A percentile compares a stretch with the other conserved stretches of the same genome.
phyloP scores from a whole-genome alignment of 1,140 invertebrate species.

The Heterodera schachtii region DNA sequence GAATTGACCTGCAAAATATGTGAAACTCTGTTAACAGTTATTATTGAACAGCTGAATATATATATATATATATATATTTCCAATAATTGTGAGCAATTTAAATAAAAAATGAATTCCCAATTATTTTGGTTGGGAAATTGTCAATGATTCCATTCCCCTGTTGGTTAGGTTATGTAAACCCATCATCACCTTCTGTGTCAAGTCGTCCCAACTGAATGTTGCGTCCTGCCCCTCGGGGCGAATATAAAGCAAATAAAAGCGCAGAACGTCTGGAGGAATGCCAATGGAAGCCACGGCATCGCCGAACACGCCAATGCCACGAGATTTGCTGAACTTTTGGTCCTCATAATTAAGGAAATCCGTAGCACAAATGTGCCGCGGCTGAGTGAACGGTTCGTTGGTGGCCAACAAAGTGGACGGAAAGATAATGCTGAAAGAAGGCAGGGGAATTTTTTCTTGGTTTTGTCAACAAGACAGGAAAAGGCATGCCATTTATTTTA shows the following conservation, averaged over 20 bases:
- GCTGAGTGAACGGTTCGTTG: conserved; percentile 78
- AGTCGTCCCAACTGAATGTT: conserved; percentile 64
- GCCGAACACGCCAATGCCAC: conserved; percentile 94
- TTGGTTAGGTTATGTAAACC: conserved; percentile 4
- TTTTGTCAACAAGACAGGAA: too few species aligned
- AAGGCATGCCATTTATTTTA: too few species aligned
- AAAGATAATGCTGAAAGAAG: conserved; percentile 78
- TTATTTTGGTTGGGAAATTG: too few species aligned
- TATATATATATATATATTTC: background rate
- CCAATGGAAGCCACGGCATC: conserved; percentile 83
- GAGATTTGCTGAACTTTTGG: conserved; percentile 95
- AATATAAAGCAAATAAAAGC: conserved; percentile 93
- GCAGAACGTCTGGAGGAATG: conserved; percentile 94
- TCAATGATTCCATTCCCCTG: too few species aligned
- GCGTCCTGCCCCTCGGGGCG: conserved; percentile 79
- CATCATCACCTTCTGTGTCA: conserved; percentile 72
- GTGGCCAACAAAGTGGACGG: conserved; percentile 85
- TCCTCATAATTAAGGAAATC: conserved; percentile 99
- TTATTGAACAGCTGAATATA: background rate
- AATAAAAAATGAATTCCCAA: too few species aligned
- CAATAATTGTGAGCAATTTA: too few species aligned
- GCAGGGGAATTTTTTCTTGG: too few species aligned
- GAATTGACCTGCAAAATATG: conserved; percentile 88
- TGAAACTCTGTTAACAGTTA: too few species aligned
- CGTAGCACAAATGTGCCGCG: conserved; percentile 87